phyloP scores from a whole-genome alignment of 2,113 vertebrate genomes.

The Aphyosemion australe region DNA sequence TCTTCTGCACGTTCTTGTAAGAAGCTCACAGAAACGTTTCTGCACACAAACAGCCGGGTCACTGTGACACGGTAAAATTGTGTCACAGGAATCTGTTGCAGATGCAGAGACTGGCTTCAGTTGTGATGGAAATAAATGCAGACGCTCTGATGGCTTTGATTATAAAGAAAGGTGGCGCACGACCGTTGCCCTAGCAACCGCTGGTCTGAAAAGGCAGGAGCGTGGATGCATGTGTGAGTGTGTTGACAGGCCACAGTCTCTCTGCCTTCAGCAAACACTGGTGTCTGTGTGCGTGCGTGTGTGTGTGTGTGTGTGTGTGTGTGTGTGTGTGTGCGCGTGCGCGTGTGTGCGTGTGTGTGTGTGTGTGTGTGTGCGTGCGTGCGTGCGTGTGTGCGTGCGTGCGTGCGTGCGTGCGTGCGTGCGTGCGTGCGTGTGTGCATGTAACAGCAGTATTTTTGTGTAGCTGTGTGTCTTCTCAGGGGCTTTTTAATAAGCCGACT shows the following conservation, averaged over 20 bases:
- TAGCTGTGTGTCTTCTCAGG: constrained; percentile 14
- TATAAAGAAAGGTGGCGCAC: constrained; percentile 55
- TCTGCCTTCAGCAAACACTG: constrained; percentile 47
- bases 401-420: constrained; percentile 14
- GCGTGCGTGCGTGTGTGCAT: constrained; percentile 1
- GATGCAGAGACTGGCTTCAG: constrained; percentile 13
- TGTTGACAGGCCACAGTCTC: constrained; percentile 21
- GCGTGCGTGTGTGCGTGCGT: constrained; percentile 13
- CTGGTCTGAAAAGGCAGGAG: constrained; percentile 41
- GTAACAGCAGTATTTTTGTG: constrained; percentile 23
- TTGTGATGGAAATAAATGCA: constrained; percentile 52
- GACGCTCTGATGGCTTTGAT: constrained; percentile 54
- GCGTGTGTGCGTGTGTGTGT: too few species aligned
- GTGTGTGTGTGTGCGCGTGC: constrained; percentile 21
- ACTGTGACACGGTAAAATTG: not conserved
- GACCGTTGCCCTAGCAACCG: constrained; percentile 70
- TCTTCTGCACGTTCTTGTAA: constrained; percentile 38
- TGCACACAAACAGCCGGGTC: not conserved
- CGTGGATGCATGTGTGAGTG: constrained; percentile 24
- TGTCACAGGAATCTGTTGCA: constrained; percentile 2
- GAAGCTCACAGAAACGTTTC: not conserved
- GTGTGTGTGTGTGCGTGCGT: constrained; percentile 19
- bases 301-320: constrained; percentile 10
- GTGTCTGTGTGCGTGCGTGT: constrained; percentile 16
- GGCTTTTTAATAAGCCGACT: constrained; percentile 45